These are phyloP conservation scores for Halcyon smyrnensis DNA, from an alignment of 2,797 vertebrate genomes.

Conservation along the genomic window DNA sequence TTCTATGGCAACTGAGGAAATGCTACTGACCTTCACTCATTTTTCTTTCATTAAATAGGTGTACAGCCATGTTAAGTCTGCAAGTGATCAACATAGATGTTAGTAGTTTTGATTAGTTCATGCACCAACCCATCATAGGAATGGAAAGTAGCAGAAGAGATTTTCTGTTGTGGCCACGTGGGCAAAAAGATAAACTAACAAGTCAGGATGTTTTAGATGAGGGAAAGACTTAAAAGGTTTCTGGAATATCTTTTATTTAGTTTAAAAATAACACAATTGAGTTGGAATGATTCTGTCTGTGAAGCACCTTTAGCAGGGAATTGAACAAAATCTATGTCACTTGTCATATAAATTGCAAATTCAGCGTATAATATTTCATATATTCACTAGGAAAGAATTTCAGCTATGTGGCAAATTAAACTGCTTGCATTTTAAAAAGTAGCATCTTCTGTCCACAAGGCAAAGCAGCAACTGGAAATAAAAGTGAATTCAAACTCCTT, in stretches of 20 bases:
- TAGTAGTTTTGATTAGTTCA: conserved; percentile 23
- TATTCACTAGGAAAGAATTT: conserved; percentile 74
- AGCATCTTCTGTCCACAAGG: conserved; percentile 51
- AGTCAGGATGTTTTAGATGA: conserved; percentile 47
- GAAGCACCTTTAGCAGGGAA: conserved; percentile 62
- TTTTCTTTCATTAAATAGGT: conserved; percentile 2
- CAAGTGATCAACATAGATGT: not conserved
- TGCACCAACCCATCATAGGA: not conserved
- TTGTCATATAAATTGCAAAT: conserved; percentile 76
- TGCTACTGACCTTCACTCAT: not conserved
- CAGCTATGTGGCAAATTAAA: conserved; percentile 73
- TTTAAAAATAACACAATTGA: conserved; percentile 55
- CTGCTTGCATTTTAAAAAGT: conserved; percentile 53
- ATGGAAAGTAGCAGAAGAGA: conserved; percentile 41
- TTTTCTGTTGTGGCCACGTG: not conserved
- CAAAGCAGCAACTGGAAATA: conserved; percentile 27
- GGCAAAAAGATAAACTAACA: conserved; percentile 29
- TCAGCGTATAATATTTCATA: conserved; percentile 69
- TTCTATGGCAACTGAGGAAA: not conserved
- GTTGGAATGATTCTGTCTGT: conserved; percentile 39
- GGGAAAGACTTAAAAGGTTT: conserved; percentile 52
- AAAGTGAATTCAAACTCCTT: conserved; percentile 22
- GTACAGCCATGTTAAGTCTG: not conserved
- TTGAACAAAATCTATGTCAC: conserved; percentile 38
- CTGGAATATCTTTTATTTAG: conserved; percentile 64